These are phyloP conservation scores for Beroe forskalii DNA, from an alignment of 37 sponge, comb jelly and placozoan genomes.

Conservation along the genomic window DNA sequence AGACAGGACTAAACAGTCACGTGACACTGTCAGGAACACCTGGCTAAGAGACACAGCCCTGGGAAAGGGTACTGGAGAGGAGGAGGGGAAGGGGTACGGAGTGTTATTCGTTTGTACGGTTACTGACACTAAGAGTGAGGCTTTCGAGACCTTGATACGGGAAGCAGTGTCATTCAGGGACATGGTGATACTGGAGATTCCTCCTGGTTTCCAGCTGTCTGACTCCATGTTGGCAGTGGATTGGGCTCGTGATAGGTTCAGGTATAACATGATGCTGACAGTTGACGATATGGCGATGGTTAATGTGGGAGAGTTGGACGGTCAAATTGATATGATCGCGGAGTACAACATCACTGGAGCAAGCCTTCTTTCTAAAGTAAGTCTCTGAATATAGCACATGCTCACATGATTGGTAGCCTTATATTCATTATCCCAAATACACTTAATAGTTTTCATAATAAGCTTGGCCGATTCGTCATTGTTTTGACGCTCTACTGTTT, in stretches of 20 bases:
- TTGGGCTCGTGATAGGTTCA: slow-evolving; percentile 3
- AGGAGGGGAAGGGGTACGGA: no score
- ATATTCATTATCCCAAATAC: no score
- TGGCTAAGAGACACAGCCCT: neutral
- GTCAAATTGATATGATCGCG: neutral
- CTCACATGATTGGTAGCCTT: no score
- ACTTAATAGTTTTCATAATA: no score
- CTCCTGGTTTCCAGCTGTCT: neutral
- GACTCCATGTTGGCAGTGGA: slow-evolving; percentile 6
- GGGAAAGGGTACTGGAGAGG: neutral
- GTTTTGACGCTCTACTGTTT: no score
- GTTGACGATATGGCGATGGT: neutral
- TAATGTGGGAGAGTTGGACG: neutral
- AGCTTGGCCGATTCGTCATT: no score
- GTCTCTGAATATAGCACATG: no score
- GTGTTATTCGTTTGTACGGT: neutral
- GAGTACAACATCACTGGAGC: neutral
- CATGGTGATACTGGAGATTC: neutral
- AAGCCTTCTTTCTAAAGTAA: neutral
- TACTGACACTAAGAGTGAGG: neutral
- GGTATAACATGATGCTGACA: neutral
- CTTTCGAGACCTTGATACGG: neutral
- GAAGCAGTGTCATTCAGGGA: slow-evolving; percentile 7
- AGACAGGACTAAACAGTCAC: neutral
- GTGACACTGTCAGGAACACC: neutral